Evolutionary conservation across 1,140 invertebrate genomes (phyloP).

Genomic region (Pomacea maculata): DNA sequence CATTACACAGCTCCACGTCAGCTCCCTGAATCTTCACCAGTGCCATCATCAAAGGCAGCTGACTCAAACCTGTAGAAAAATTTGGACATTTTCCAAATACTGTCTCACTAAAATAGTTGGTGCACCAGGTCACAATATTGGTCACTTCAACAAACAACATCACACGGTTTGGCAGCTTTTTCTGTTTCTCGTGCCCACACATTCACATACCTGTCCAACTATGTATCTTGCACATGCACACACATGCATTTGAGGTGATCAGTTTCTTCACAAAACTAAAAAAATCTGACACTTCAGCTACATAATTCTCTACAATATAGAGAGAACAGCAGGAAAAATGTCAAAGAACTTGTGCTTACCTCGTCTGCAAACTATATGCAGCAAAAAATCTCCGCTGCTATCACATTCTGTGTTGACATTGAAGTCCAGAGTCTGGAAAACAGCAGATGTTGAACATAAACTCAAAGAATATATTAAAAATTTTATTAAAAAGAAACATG

Average conservation of each 20-base stretch:
- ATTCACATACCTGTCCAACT: not conserved
- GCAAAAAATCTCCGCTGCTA: constrained; percentile 48
- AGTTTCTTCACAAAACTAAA: no score
- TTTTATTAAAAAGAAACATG: not conserved
- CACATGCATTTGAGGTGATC: not conserved
- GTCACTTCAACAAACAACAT: no score
- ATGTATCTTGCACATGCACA: not conserved
- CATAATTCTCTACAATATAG: no score
- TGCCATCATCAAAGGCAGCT: constrained; percentile 46
- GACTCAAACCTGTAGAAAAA: constrained; percentile 39
- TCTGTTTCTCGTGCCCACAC: not conserved
- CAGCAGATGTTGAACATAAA: constrained; percentile 15
- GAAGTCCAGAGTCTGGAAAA: constrained; percentile 47
- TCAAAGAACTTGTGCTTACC: constrained; percentile 30
- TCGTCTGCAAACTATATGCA: constrained; percentile 43
- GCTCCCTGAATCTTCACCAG: constrained; percentile 49
- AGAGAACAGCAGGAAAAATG: not conserved
- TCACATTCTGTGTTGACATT: constrained; percentile 55
- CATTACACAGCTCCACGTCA: constrained; percentile 52
- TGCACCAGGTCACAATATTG: not conserved
- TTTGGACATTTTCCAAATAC: not conserved
- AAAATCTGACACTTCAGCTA: no score
- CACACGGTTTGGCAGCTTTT: no score
- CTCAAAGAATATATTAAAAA: not conserved
- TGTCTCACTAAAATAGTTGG: not conserved